phyloP scores from a whole-genome alignment of 2,113 vertebrate genomes.

The Brachirus orientalis region DNA sequence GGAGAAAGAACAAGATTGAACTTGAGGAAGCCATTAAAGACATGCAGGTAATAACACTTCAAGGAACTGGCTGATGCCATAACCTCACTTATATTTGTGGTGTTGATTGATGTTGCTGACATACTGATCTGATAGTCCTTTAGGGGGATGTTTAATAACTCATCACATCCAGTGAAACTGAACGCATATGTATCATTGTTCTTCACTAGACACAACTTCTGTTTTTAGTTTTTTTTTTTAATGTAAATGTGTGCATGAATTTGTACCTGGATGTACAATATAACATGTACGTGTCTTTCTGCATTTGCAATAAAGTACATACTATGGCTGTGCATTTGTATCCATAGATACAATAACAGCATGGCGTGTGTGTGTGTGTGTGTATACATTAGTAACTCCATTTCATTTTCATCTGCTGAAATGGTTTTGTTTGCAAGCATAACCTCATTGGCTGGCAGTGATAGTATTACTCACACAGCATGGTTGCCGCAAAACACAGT shows the following conservation, averaged over 20 bases:
- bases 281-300: neutral
- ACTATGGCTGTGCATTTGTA: neutral
- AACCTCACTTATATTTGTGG: slow-evolving; percentile 9
- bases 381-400: slow-evolving; percentile 7
- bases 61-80: neutral
- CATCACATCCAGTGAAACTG: slow-evolving; percentile 61
- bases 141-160: slow-evolving; percentile 67
- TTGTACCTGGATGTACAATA: slow-evolving; percentile 4
- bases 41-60: no score
- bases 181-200: slow-evolving; percentile 51
- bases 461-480: slow-evolving; percentile 4
- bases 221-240: neutral
- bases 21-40: no score
- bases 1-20: no score
- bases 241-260: neutral
- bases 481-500: neutral
- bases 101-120: slow-evolving; percentile 57
- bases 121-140: slow-evolving; percentile 55
- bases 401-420: slow-evolving; percentile 22
- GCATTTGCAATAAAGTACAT: no score
- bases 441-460: neutral
- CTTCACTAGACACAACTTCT: slow-evolving; percentile 9
- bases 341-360: neutral
- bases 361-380: neutral
- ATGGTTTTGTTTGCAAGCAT: slow-evolving; percentile 20